Evolutionary conservation across 2,888 invertebrate species (phyloP).

Genomic region (Ophraella communa): DNA sequence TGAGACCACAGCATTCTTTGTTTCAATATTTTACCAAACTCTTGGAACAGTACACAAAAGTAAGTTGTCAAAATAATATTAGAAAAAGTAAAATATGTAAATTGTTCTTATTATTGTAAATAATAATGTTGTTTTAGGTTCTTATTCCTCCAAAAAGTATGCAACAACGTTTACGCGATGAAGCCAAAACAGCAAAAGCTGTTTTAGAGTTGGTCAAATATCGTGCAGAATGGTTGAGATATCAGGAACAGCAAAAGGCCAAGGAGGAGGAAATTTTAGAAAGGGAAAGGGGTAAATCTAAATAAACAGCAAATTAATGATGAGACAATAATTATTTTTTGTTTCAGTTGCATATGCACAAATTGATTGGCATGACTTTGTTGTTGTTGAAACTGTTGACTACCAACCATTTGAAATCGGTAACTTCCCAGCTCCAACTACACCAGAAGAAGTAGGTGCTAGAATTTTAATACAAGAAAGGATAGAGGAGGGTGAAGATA

Average conservation of each 20-base stretch:
- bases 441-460: conserved; percentile 96
- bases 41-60: conserved; percentile 98
- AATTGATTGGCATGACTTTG: conserved; percentile 99
- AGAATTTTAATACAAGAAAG: conserved; percentile 88
- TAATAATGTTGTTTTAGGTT: conserved; percentile 60
- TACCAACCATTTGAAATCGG: conserved; percentile 96
- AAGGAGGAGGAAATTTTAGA: conserved; percentile 96
- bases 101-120: no score
- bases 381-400: conserved; percentile 99
- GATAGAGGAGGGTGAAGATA: conserved; percentile 80
- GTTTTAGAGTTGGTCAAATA: conserved; percentile 91
- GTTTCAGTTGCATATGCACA: conserved; percentile 86
- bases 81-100: no score
- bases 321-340: background rate
- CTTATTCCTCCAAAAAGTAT: conserved; percentile 94
- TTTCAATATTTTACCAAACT: conserved; percentile 98
- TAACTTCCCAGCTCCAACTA: conserved; percentile 96
- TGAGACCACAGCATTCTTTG: conserved; percentile 96
- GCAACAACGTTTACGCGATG: conserved; percentile 77
- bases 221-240: conserved; percentile 95
- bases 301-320: background rate
- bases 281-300: conserved; percentile 76
- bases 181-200: conserved; percentile 71
- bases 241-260: conserved; percentile 90
- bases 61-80: conserved; percentile 49